Evolutionary conservation across 2,113 vertebrate genomes (phyloP).

Genomic region (Meriones unguiculatus): DNA sequence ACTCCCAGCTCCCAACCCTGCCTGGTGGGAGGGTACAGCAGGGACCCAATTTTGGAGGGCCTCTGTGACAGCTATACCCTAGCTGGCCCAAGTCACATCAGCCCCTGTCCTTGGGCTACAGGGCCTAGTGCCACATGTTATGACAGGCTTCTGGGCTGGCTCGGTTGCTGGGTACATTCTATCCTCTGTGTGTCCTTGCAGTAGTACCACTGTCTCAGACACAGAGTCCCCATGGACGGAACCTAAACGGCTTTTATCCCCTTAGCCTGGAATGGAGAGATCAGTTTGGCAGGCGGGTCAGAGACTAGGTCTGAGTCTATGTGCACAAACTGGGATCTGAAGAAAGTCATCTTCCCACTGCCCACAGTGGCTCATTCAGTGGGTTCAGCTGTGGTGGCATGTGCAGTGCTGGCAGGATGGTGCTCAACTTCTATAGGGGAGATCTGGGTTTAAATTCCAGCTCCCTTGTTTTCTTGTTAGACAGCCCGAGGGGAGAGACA

Average conservation of each 20-base stretch:
- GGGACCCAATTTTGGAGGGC: conserved; percentile 71
- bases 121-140: neutral
- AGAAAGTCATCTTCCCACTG: conserved; percentile 6
- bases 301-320: conserved; percentile 27
- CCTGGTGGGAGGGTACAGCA: conserved; percentile 56
- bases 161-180: conserved; percentile 34
- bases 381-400: neutral
- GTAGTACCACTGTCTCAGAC: conserved; percentile 40
- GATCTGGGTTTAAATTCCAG: neutral
- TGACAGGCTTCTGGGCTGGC: conserved; percentile 52
- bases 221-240: neutral
- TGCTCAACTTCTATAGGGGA: neutral
- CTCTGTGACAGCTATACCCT: conserved; percentile 34
- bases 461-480: neutral
- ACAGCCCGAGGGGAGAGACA: conserved; percentile 1
- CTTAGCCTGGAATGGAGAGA: neutral
- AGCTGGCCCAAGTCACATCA: conserved; percentile 14
- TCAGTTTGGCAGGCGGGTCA: neutral
- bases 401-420: neutral
- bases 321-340: conserved; percentile 40
- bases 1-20: conserved; percentile 74
- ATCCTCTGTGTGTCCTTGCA: conserved; percentile 69
- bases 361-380: conserved; percentile 1
- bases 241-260: conserved; percentile 8
- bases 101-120: conserved; percentile 19